Conservation (phyloP, 2,888 invertebrate species). For the Heliconius sara region DNA sequence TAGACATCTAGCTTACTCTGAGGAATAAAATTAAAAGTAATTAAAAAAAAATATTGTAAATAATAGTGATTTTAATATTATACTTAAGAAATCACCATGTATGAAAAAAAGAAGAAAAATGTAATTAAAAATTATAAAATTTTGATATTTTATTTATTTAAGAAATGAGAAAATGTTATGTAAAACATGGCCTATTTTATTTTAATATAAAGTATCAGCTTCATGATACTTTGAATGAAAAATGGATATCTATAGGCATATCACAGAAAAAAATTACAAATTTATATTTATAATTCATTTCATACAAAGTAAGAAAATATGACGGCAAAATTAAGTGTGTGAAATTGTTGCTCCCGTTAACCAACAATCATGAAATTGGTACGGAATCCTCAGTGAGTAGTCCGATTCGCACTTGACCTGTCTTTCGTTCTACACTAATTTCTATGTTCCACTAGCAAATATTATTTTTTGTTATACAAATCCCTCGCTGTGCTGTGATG, state of each 20-base stretch:
- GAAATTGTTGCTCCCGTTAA: background rate
- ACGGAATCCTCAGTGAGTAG: background rate
- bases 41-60: no score
- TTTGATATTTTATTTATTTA: no score
- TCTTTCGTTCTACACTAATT: background rate
- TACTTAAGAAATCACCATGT: no score
- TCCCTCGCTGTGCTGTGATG: background rate
- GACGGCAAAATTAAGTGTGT: background rate
- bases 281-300: background rate
- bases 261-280: background rate
- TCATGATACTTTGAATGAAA: background rate
- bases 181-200: no score
- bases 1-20: no score
- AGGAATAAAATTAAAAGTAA: no score
- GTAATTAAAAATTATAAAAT: no score
- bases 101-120: no score
- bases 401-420: background rate
- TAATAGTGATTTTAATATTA: no score
- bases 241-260: background rate
- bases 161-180: no score
- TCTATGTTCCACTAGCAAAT: background rate
- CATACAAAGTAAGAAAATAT: background rate
- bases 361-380: background rate
- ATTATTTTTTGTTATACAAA: conserved; percentile 5
- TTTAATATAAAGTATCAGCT: no score